Conservation (phyloP, 1,140 invertebrate species). For the Drosophila kepulauana region DNA sequence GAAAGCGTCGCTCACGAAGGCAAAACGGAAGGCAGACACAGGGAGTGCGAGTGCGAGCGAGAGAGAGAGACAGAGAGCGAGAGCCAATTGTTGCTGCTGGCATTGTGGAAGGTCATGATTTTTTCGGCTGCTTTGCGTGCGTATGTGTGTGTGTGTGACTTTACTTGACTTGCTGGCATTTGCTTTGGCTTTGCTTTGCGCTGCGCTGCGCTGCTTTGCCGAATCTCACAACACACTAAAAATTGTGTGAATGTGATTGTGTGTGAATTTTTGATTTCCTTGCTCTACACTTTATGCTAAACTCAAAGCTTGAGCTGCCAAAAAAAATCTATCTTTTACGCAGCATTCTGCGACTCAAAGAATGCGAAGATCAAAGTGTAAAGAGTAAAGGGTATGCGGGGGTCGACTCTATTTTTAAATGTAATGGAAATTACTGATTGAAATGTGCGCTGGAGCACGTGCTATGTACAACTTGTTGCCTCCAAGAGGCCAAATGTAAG, state of each 20-base stretch:
- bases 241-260: constrained; percentile 38
- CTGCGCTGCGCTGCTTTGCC: constrained; percentile 9
- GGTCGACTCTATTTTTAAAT: constrained; percentile 3
- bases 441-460: constrained; percentile 30
- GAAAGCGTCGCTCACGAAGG: constrained; percentile 54
- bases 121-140: constrained; percentile 66
- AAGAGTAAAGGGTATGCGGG: constrained; percentile 7
- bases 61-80: constrained; percentile 36
- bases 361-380: constrained; percentile 2
- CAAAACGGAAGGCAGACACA: constrained; percentile 39
- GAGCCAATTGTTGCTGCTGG: constrained; percentile 71
- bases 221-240: constrained; percentile 22
- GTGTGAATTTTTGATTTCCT: constrained; percentile 62
- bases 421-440: not conserved
- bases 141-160: constrained; percentile 47
- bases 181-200: constrained; percentile 25
- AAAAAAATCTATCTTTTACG: not conserved
- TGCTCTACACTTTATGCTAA: constrained; percentile 28
- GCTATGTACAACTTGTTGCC: constrained; percentile 17
- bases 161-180: constrained; percentile 74
- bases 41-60: constrained; percentile 31
- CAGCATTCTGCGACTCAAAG: constrained; percentile 11
- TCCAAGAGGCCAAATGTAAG: constrained; percentile 19
- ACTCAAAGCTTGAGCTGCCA: not conserved
- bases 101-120: constrained; percentile 85